Conservation (phyloP, 1,140 invertebrate genomes). For the Scaptodrosophila lebanonensis region DNA sequence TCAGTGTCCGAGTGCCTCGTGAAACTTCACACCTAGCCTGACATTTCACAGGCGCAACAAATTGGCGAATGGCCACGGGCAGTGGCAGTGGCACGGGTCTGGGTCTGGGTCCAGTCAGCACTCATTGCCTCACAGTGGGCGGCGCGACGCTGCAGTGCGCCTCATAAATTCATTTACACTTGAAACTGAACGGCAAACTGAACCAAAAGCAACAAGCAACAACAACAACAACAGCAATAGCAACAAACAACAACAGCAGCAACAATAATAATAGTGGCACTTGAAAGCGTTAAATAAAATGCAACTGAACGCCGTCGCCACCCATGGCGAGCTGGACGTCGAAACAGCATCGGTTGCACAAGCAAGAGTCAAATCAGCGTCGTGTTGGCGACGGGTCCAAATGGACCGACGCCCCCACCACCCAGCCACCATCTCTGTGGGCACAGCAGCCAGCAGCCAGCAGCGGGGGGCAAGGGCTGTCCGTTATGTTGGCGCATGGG, state of each 20-base stretch:
- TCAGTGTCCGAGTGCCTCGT: conserved; percentile 49
- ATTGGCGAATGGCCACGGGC: conserved; percentile 20
- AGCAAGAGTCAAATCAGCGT: too few relatives aligned
- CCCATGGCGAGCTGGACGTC: conserved; percentile 33
- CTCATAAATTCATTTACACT: conserved; percentile 74
- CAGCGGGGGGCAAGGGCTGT: conserved; percentile 25
- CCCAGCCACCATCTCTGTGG: too few relatives aligned
- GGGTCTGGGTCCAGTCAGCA: conserved; percentile 21
- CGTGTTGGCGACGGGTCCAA: too few relatives aligned
- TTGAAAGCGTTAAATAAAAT: conserved; percentile 42
- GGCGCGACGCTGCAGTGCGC: conserved; percentile 58
- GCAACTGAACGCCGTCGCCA: conserved; percentile 36
- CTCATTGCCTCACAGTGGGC: conserved; percentile 41
- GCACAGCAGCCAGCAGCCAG: conserved; percentile 7
- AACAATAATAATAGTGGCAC: conserved; percentile 34
- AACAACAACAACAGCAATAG: conserved; percentile 20
- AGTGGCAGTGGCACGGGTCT: not conserved
- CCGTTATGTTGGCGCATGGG: conserved; percentile 30
- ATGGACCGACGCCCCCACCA: too few relatives aligned
- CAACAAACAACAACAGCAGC: conserved; percentile 1
- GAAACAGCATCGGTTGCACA: not conserved
- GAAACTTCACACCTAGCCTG: conserved; percentile 70
- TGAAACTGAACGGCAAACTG: conserved; percentile 49
- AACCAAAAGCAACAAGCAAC: conserved; percentile 37
- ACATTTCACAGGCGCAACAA: conserved; percentile 38